phyloP scores from a whole-genome alignment of 2,113 vertebrate genomes.

The Ameiurus melas region DNA sequence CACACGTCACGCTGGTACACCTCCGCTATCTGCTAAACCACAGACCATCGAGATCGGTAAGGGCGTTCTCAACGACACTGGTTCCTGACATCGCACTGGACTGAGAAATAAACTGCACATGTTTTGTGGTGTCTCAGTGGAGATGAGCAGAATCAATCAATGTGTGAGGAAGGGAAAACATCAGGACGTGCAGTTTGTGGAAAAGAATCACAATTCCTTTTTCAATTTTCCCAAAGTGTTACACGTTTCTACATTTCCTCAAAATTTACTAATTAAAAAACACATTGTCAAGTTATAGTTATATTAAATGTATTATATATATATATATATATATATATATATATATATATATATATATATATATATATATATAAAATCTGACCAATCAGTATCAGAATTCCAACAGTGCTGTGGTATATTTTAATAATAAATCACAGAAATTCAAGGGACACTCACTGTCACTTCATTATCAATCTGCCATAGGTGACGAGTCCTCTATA shows the following conservation, averaged over 20 bases:
- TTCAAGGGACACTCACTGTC: neutral
- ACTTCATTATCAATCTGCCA: slow-evolving; percentile 4
- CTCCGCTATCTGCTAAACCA: neutral
- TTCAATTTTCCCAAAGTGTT: no score
- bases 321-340: no score
- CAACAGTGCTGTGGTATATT: no score
- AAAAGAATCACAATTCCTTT: neutral
- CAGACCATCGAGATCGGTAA: neutral
- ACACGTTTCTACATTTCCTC: no score
- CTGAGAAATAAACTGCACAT: neutral
- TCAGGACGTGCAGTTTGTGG: neutral
- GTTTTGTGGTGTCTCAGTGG: neutral
- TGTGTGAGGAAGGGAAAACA: neutral
- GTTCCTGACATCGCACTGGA: neutral
- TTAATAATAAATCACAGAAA: slow-evolving; percentile 16
- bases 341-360: no score
- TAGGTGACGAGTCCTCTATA: slow-evolving; percentile 11
- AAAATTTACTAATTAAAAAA: no score
- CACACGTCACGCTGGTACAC: neutral
- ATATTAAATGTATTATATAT: no score
- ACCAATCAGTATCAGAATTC: neutral
- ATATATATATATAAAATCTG: no score
- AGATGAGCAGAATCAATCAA: neutral
- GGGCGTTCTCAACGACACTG: neutral
- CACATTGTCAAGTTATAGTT: no score